These are phyloP conservation scores for Stomorhina lunata DNA, from an alignment of 2,888 invertebrate genomes.

Conservation along the genomic window DNA sequence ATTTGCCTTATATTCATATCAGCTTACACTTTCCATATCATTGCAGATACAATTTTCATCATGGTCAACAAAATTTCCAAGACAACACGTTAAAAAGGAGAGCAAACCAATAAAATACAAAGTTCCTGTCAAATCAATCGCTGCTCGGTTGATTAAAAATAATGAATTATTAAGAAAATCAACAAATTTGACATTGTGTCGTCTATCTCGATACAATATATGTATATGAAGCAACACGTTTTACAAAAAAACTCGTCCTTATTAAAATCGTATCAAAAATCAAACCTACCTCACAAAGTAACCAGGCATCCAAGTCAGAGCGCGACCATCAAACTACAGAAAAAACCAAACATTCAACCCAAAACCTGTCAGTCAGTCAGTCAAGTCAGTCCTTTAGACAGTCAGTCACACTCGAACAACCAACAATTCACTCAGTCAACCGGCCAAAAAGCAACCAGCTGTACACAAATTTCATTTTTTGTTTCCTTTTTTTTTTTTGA, in stretches of 20 bases:
- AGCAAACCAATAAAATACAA: not conserved
- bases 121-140: slow-evolving; percentile 58
- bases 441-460: slow-evolving; percentile 52
- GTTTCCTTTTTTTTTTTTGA: not conserved
- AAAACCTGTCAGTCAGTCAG: slow-evolving; percentile 8
- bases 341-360: not conserved
- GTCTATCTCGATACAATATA: not conserved
- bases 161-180: slow-evolving; percentile 57
- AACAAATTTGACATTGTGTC: slow-evolving; percentile 51
- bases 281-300: slow-evolving; percentile 50
- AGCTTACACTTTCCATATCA: slow-evolving; percentile 41
- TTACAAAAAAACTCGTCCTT: slow-evolving; percentile 38
- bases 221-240: slow-evolving; percentile 59
- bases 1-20: slow-evolving; percentile 7
- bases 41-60: slow-evolving; percentile 43
- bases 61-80: not conserved
- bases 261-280: slow-evolving; percentile 39
- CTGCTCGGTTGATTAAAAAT: slow-evolving; percentile 51
- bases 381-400: too few species aligned
- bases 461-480: slow-evolving; percentile 46
- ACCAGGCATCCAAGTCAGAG: not conserved
- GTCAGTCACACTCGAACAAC: not conserved
- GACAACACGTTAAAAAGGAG: slow-evolving; percentile 4
- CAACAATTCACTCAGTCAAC: slow-evolving; percentile 29
- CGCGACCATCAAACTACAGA: not conserved